A percentile compares a stretch with the other conserved stretches of the same genome.
phyloP scores from a whole-genome alignment of 2,888 invertebrate species.

The Torymus aiolomorphi region DNA sequence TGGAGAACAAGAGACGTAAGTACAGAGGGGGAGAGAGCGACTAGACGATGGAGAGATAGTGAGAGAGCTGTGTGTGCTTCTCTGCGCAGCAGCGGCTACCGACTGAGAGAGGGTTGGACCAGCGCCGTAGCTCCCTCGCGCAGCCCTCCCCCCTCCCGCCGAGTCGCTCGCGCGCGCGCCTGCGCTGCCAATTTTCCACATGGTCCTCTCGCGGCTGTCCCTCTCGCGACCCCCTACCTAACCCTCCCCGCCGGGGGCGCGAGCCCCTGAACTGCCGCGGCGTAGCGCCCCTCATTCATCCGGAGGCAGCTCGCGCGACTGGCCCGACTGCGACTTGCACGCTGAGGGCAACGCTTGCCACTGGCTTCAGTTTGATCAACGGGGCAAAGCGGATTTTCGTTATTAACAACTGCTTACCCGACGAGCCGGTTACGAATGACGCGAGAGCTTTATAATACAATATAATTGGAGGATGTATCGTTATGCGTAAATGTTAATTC shows the following conservation, averaged over 20 bases:
- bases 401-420: too few relatives aligned
- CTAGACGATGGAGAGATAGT: too few relatives aligned
- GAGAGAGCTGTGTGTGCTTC: conserved; percentile 26
- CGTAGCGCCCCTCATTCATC: conserved; percentile 22
- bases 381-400: too few relatives aligned
- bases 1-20: background rate
- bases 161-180: conserved; percentile 39
- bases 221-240: background rate
- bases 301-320: background rate
- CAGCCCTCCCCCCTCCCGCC: background rate
- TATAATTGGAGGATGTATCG: too few relatives aligned
- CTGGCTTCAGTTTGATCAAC: too few relatives aligned
- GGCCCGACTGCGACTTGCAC: too few relatives aligned
- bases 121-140: conserved; percentile 40
- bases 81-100: conserved; percentile 52
- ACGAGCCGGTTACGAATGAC: too few relatives aligned
- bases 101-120: conserved; percentile 56
- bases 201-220: conserved; percentile 33
- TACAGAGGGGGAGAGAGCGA: background rate
- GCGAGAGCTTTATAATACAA: too few relatives aligned
- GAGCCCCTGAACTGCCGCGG: background rate
- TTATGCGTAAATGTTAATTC: too few relatives aligned
- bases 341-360: too few relatives aligned
- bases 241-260: background rate
- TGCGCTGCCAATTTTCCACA: conserved; percentile 59